Conservation (phyloP, 2,888 invertebrate genomes). For the Stenotaenia linearis region DNA sequence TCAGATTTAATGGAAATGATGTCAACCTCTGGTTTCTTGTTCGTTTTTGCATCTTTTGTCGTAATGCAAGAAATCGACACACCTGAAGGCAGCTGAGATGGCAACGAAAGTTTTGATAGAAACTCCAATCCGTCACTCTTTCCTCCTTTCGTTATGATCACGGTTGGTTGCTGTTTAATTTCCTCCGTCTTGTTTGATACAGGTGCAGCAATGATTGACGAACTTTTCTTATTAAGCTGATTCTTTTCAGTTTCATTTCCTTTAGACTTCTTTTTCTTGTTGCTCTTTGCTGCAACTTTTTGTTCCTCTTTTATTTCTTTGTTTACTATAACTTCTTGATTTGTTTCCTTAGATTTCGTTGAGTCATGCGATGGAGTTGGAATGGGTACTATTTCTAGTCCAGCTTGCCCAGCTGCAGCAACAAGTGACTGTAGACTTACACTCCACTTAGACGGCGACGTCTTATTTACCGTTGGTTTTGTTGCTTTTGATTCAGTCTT, state of each 20-base stretch:
- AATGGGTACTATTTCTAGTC: constrained; percentile 29
- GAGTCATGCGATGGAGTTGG: neutral
- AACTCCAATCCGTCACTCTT: neutral
- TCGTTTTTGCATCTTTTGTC: neutral
- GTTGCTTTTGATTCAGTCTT: neutral
- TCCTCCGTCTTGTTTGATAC: neutral
- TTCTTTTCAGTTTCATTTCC: neutral
- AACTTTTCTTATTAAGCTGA: neutral
- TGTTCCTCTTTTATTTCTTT: neutral
- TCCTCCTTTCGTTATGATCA: neutral
- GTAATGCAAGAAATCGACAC: neutral
- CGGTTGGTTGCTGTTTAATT: neutral
- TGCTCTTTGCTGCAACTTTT: neutral
- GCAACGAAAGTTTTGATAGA: neutral
- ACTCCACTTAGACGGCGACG: neutral
- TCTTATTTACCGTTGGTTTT: neutral
- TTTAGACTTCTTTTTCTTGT: neutral
- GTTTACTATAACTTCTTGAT: neutral
- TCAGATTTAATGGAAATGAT: constrained; percentile 14
- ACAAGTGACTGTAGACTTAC: constrained; percentile 27
- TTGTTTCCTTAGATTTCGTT: neutral
- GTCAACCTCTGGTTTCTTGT: neutral
- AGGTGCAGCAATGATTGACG: neutral
- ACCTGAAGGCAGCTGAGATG: neutral
- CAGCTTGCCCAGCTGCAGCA: constrained; percentile 30